These are phyloP conservation scores for Anticlea derivata DNA, from an alignment of 2,888 invertebrate species.

Conservation along the genomic window DNA sequence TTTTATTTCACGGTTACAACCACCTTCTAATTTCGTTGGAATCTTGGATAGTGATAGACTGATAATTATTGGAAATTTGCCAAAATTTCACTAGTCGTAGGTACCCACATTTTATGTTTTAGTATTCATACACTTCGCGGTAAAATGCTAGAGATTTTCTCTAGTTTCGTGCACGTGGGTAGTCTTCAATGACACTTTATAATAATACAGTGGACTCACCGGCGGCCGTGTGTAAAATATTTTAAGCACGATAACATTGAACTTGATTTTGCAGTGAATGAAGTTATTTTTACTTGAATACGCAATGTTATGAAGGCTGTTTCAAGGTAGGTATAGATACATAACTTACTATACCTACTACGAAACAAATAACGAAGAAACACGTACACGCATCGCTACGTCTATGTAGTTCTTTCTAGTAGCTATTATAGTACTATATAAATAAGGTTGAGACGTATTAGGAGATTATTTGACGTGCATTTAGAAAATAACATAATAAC, in stretches of 20 bases:
- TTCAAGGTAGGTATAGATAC: no score
- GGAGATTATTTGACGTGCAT: no score
- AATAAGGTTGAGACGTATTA: no score
- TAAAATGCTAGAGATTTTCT: constrained; percentile 42
- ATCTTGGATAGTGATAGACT: constrained; percentile 54
- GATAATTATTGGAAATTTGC: constrained; percentile 54
- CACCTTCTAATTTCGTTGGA: constrained; percentile 48
- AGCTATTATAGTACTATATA: no score
- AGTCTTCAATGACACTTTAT: constrained; percentile 49
- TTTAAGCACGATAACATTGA: constrained; percentile 61
- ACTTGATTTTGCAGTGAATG: constrained; percentile 54
- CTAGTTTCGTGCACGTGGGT: constrained; percentile 41
- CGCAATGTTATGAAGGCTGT: constrained; percentile 10
- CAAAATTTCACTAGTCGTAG: constrained; percentile 46
- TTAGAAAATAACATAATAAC: no score
- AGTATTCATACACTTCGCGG: constrained; percentile 39
- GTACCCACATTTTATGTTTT: constrained; percentile 29
- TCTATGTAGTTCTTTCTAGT: no score
- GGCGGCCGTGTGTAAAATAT: constrained; percentile 49
- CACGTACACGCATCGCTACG: no score
- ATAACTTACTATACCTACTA: no score
- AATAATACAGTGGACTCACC: constrained; percentile 39
- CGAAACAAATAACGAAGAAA: no score
- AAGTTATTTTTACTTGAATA: constrained; percentile 44
- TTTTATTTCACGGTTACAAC: constrained; percentile 44